Conservation (phyloP, 37 sponge, comb jelly and placozoan species). For the Aplysina aerophoba region DNA sequence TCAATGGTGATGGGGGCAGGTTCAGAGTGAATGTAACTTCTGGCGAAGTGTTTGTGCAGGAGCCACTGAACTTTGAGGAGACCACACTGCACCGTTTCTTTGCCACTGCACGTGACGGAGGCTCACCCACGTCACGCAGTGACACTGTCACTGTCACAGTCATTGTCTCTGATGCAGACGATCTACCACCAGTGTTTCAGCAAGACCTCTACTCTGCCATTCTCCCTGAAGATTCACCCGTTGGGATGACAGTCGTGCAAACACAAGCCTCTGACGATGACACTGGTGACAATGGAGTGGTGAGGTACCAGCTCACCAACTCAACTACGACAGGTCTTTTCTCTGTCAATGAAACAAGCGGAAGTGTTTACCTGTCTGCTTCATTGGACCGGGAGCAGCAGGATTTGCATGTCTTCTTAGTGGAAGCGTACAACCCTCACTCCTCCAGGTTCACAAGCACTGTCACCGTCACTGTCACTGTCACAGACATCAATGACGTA, state of each 20-base stretch:
- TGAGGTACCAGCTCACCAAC: conserved; percentile 34
- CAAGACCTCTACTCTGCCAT: conserved; percentile 15
- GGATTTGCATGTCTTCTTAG: not conserved
- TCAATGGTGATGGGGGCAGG: not conserved
- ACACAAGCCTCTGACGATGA: conserved; percentile 65
- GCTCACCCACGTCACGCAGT: not conserved
- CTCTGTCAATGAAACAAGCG: conserved; percentile 35
- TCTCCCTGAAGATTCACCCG: conserved; percentile 13
- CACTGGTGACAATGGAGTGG: conserved; percentile 39
- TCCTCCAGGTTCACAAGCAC: conserved; percentile 43
- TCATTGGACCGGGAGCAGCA: conserved; percentile 49
- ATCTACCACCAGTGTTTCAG: conserved; percentile 35
- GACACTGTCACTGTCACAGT: not conserved
- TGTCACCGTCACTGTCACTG: conserved; percentile 43
- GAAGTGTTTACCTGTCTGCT: conserved; percentile 27
- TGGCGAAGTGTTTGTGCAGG: conserved; percentile 46
- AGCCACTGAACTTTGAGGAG: conserved; percentile 60
- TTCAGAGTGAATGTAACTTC: conserved; percentile 47
- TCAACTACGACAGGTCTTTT: conserved; percentile 28
- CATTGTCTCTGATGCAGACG: conserved; percentile 42
- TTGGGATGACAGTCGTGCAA: conserved; percentile 10
- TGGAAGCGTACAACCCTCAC: conserved; percentile 55
- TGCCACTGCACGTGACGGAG: conserved; percentile 41
- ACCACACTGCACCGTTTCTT: not conserved
- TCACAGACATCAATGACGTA: conserved; percentile 58